A percentile compares a stretch with the other conserved stretches of the same genome.
These are phyloP conservation scores for Melanargia galathea DNA, from an alignment of 2,888 invertebrate species.

Conservation along the genomic window DNA sequence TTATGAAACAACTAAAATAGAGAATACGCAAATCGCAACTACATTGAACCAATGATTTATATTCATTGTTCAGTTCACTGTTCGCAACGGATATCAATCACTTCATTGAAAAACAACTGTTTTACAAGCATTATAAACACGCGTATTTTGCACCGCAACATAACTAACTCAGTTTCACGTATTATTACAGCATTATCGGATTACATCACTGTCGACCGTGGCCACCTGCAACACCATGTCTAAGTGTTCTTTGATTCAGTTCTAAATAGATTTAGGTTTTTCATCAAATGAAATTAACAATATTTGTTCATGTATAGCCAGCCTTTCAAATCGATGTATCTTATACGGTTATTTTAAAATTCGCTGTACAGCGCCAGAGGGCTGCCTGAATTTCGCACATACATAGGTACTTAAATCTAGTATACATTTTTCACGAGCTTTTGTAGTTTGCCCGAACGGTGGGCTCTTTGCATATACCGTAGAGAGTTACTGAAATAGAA, in stretches of 20 bases:
- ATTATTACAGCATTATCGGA: neutral
- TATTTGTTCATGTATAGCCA: too few relatives aligned
- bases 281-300: too few relatives aligned
- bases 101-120: conserved; percentile 18
- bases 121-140: conserved; percentile 18
- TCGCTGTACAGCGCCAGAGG: conserved; percentile 18
- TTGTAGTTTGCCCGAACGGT: conserved; percentile 34
- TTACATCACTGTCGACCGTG: neutral
- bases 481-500: conserved; percentile 38
- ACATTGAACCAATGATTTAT: conserved; percentile 20
- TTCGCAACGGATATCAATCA: conserved; percentile 22
- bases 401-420: conserved; percentile 37
- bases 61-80: conserved; percentile 22
- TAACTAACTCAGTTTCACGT: neutral
- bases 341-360: conserved; percentile 24
- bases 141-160: conserved; percentile 19
- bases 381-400: conserved; percentile 31
- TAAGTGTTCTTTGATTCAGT: neutral
- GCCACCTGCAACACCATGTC: neutral
- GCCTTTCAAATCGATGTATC: neutral
- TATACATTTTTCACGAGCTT: conserved; percentile 39
- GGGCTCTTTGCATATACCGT: conserved; percentile 37
- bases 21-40: conserved; percentile 7
- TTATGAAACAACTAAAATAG: neutral
- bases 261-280: neutral